Evolutionary conservation across 2,888 invertebrate species (phyloP), one percentile per base, ranked within the genome.

Genomic region (Phania funesta): DNA sequence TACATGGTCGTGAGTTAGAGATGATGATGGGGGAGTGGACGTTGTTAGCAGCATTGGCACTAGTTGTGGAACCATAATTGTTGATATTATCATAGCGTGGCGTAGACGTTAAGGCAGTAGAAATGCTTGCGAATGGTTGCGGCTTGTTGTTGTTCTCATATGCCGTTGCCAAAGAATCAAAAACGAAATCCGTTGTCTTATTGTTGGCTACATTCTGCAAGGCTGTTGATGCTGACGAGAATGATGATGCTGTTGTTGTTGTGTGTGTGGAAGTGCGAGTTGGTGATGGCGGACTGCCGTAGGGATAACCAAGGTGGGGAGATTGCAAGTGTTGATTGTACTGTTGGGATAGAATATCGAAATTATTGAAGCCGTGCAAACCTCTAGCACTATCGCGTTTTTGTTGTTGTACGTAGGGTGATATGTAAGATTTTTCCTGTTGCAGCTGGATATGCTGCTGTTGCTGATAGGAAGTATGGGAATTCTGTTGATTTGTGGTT

Each of bases 301-400:
- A 91, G 26, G 90, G 90, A 85, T 91, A 91, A 26, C 90, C 90
- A 65, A 88, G 88, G 83, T 90, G 90, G 11, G 90, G 90, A 80
- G 89, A 89, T 84, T 90, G 90, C 58, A 90, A 82, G 84, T 90
- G 89, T 75, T 88, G 87, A 52, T 86, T 89, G 78, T 90, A 90
- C 70, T 91, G 91, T 84, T 91, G 89, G 13, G 90, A 90, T 68
- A 91, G 87, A 68, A 89, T 88, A 86, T 89, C 89, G 62, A 91
- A 91, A 83, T 91, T 90, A 81, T 91, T 91, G 85, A 91, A 90
- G 60, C 90, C 90, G 48, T 90, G 90, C 84, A 90, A 74, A 71
- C 90, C 90, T 80, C 87, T 88, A 71, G 86, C 88, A 73, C 88
- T 89, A 65, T 89, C 89, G 46, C 88, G 88, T 77, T 89, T 88